Percentiles rank a stretch among this genome's conserved stretches.
phyloP scores from a whole-genome alignment of 2,797 vertebrate species.

The Cuculus canorus region DNA sequence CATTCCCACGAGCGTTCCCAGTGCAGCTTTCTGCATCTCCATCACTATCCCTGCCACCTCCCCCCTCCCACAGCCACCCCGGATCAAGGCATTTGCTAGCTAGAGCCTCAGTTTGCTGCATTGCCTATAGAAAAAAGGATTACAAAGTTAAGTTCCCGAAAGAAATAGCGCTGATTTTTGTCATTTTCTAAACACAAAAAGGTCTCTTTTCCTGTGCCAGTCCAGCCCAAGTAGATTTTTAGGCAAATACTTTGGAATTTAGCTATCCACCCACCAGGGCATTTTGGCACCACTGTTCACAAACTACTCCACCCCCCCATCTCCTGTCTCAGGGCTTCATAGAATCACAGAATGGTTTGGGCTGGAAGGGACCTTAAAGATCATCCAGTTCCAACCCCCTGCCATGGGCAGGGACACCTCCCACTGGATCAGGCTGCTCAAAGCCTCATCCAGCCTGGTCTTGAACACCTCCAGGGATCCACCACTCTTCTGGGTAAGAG shows the following conservation, averaged over 20 bases:
- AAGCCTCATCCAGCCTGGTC: no score
- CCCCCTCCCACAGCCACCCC: neutral
- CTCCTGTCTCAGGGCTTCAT: neutral
- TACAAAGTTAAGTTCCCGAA: neutral
- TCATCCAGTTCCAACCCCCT: no score
- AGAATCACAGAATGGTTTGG: no score
- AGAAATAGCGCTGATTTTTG: neutral
- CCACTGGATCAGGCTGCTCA: no score
- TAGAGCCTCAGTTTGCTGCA: neutral
- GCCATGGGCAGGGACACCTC: no score
- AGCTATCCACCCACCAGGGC: neutral
- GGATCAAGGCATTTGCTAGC: neutral
- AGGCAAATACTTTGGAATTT: neutral
- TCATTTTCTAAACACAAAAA: neutral
- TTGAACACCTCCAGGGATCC: no score
- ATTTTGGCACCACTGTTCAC: neutral
- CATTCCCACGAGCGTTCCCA: rapidly evolving
- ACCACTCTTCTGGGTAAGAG: no score
- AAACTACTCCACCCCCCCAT: neutral
- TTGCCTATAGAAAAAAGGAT: neutral
- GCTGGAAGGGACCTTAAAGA: no score
- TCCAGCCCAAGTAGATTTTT: neutral
- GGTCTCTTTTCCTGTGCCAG: neutral
- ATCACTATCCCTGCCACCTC: rapidly evolving
- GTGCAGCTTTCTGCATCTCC: neutral